Evolutionary conservation across 2,888 invertebrate genomes (phyloP).

Genomic region (Caenorhabditis sp.): DNA sequence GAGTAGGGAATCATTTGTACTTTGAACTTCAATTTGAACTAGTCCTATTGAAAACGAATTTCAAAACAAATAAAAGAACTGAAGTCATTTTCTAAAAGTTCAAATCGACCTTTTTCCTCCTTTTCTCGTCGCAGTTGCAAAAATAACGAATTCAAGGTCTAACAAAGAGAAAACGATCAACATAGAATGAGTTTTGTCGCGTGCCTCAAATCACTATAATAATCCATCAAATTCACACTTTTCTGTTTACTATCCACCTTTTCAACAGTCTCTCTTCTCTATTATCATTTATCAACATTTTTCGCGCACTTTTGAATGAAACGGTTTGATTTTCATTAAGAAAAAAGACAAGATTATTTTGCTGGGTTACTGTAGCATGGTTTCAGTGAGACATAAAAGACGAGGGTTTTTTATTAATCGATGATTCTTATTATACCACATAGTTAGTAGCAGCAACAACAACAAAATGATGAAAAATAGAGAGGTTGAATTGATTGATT

Average conservation of each 20-base stretch:
- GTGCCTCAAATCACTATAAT: slow-evolving; percentile 34
- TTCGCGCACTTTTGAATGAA: slow-evolving; percentile 27
- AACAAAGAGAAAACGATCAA: slow-evolving; percentile 11
- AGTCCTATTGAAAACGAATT: too few species aligned
- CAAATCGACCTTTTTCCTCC: background rate
- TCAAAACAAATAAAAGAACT: too few species aligned
- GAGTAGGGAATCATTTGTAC: too few species aligned
- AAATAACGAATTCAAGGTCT: slow-evolving; percentile 24
- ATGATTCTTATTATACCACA: background rate
- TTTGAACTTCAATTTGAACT: too few species aligned
- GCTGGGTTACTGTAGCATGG: slow-evolving; percentile 18
- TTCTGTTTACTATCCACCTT: slow-evolving; percentile 4
- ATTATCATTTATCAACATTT: slow-evolving; percentile 40
- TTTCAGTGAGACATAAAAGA: background rate
- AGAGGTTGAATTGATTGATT: background rate
- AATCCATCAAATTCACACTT: slow-evolving; percentile 44
- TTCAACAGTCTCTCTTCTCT: slow-evolving; percentile 11
- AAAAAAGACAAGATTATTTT: background rate
- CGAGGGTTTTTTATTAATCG: background rate
- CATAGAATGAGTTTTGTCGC: slow-evolving; percentile 15
- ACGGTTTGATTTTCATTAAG: background rate
- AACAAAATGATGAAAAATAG: background rate
- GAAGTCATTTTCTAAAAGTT: background rate
- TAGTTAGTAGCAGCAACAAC: background rate
- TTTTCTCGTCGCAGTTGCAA: background rate